Base-by-base conservation (phyloP, 2,113 vertebrate genomes). In the Urocolius indicus region DNA sequence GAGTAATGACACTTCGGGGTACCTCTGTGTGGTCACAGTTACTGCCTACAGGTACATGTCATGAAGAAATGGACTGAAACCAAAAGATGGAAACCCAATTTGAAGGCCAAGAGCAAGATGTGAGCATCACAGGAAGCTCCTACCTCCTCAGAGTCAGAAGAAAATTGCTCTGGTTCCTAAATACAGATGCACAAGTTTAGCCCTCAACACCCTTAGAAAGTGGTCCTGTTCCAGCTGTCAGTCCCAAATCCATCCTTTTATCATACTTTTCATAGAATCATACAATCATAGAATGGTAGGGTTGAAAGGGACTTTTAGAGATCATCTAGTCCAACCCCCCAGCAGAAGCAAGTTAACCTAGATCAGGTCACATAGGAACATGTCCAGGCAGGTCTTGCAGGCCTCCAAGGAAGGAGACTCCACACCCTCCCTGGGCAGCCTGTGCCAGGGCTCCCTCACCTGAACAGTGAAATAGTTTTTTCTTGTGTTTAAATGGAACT, bases 171-270 rank as follows among this genome's bases (percentile, higher is more conserved):
- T 58, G 30, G 46, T 58, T 82, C 30, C 57, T 59, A 65, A 75
- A 71, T 38, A 16, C 14, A 54, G 32, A 43, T 46, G 45, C 75
- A 61, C 30, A 87, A 11, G 27, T 51, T 77, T 66, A 45, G 29
- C 7, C 14, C 29, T 52, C 59, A 91, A 48, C 12, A 24, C 26
- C 14, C 26, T 34, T 34, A 30, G 55, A 87, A 77, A n/a, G 54
- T 0, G 0, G 6, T 30, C 17, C 0, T 1, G 30, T 86, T 5
- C 30, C 36, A 12, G 17, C 27, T 58, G n/a, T 45, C 55, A 66
- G 36, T 58, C 46, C 36, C 59, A 91, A 96, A 41, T 24, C 14
- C 36, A 74, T 12, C 11, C 36, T 38, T 87, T 78, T 74, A 66
- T 58, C 36, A 14, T 62, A 32, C 48, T 84, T 81, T 41, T 41